Evolutionary conservation across 2,113 vertebrate genomes (phyloP).

Genomic region (Noturus placidus): DNA sequence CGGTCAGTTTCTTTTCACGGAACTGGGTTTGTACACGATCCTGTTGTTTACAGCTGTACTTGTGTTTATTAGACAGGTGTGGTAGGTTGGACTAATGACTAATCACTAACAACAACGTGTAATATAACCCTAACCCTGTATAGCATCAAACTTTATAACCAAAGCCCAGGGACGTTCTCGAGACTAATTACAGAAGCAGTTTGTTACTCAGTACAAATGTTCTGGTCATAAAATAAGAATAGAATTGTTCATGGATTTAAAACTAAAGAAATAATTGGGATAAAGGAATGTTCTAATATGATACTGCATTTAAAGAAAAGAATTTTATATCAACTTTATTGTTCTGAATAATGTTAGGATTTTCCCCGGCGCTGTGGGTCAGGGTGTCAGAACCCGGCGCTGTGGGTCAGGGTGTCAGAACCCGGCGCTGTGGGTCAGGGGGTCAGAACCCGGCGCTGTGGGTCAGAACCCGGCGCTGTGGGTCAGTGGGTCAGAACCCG

Average conservation of each 20-base stretch:
- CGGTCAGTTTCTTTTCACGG: slow-evolving; percentile 71
- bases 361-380: too few species aligned
- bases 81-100: too few species aligned
- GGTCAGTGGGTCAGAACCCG: too few species aligned
- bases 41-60: neutral
- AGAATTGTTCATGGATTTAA: neutral
- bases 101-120: neutral
- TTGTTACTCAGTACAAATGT: neutral
- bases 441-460: too few species aligned
- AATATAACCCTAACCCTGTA: neutral
- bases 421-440: too few species aligned
- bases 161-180: neutral
- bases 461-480: too few species aligned
- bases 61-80: neutral
- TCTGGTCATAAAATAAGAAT: neutral
- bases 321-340: too few species aligned
- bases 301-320: too few species aligned
- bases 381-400: too few species aligned
- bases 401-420: too few species aligned
- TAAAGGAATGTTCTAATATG: neutral
- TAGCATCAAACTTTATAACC: neutral
- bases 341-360: too few species aligned
- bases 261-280: neutral
- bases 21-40: neutral
- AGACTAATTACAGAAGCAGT: neutral